Percentiles rank a stretch among this genome's conserved stretches.
phyloP scores from a whole-genome alignment of 2,797 vertebrate species.

The Peromyscus melanophrys region DNA sequence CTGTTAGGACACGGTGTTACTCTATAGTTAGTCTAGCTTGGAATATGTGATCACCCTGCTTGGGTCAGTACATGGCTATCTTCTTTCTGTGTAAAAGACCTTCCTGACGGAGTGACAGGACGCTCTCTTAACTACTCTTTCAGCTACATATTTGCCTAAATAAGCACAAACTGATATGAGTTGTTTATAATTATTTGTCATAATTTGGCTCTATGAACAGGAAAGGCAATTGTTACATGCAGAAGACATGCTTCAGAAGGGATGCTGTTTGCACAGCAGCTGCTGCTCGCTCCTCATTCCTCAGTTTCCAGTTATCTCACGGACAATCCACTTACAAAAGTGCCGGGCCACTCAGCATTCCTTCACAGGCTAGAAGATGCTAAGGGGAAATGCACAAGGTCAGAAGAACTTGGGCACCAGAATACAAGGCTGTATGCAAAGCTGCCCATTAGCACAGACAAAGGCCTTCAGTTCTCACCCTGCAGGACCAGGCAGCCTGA shows the following conservation, averaged over 20 bases:
- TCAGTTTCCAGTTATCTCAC: slow-evolving; percentile 40
- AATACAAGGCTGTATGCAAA: not conserved
- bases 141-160: not conserved
- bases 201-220: not conserved
- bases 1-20: not conserved
- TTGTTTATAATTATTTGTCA: slow-evolving; percentile 13
- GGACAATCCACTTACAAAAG: not conserved
- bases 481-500: not conserved
- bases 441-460: not conserved
- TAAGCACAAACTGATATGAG: not conserved
- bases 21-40: not conserved
- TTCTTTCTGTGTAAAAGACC: slow-evolving; percentile 32
- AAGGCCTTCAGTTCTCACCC: slow-evolving; percentile 39
- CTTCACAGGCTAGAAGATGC: not conserved
- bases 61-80: not conserved
- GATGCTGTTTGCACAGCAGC: not conserved
- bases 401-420: not conserved
- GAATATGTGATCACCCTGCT: not conserved
- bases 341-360: slow-evolving; percentile 2
- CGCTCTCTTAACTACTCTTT: slow-evolving; percentile 36
- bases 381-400: not conserved
- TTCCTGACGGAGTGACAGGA: slow-evolving; percentile 17
- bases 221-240: not conserved
- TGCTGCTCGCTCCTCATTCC: not conserved
- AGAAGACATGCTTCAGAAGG: not conserved